Evolutionary conservation across 2,113 vertebrate genomes (phyloP).

Genomic region (Etheostoma cragini): DNA sequence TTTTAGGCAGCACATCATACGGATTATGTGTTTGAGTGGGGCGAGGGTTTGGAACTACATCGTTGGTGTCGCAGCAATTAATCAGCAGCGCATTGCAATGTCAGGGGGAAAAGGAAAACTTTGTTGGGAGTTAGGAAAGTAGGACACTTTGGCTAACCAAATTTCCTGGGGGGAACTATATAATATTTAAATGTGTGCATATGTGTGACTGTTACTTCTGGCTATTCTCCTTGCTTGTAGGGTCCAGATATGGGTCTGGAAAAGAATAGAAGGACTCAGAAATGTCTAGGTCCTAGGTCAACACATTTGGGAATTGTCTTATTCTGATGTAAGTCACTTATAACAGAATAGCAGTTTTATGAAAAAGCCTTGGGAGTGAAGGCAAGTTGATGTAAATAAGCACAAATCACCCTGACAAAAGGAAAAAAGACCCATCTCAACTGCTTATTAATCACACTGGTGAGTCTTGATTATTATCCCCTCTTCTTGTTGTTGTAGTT

Average conservation of each 20-base stretch:
- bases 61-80: neutral
- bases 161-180: neutral
- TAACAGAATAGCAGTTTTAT: too few relatives aligned
- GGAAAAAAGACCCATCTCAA: too few relatives aligned
- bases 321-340: neutral
- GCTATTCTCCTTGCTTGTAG: too few relatives aligned
- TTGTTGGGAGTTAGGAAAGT: neutral
- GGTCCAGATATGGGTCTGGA: neutral
- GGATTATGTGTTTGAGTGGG: neutral
- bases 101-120: too few relatives aligned
- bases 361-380: too few relatives aligned
- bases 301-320: neutral
- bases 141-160: too few relatives aligned
- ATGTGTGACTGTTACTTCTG: too few relatives aligned
- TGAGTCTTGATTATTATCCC: neutral
- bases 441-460: slow-evolving; percentile 1
- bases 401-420: neutral
- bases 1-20: neutral
- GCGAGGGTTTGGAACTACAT: neutral
- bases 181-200: too few relatives aligned
- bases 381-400: too few relatives aligned
- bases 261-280: neutral
- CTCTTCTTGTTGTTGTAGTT: neutral
- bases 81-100: neutral
- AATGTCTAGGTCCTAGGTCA: neutral